These are phyloP conservation scores for Spea hammondii DNA, from an alignment of 2,797 vertebrate species.

Conservation along the genomic window DNA sequence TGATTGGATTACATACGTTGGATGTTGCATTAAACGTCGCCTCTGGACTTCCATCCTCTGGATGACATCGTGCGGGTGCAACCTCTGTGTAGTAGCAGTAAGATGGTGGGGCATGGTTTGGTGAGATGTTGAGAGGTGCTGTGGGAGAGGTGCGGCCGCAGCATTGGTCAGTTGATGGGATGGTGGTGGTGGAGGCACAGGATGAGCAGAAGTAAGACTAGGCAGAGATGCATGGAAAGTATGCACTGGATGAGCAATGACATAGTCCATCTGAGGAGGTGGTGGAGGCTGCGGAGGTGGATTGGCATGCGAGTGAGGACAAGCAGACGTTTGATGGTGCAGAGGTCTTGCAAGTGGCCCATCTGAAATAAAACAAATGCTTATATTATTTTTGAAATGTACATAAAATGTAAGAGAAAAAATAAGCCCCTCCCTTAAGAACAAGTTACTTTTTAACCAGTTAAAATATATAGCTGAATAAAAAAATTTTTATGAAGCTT, in stretches of 20 bases:
- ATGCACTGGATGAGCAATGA: slow-evolving; percentile 91
- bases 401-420: not conserved
- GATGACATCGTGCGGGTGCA: slow-evolving; percentile 91
- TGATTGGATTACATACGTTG: slow-evolving; percentile 78
- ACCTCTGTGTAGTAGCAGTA: slow-evolving; percentile 85
- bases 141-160: slow-evolving; percentile 77
- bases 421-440: not conserved
- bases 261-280: slow-evolving; percentile 87
- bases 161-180: slow-evolving; percentile 83
- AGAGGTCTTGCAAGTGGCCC: slow-evolving; percentile 88
- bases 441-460: not conserved
- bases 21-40: slow-evolving; percentile 95
- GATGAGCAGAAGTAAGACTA: slow-evolving; percentile 83
- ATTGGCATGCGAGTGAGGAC: slow-evolving; percentile 91
- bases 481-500: too few relatives aligned
- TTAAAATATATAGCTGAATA: too few relatives aligned
- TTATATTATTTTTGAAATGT: too few relatives aligned
- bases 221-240: slow-evolving; percentile 88
- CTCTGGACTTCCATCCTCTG: slow-evolving; percentile 97
- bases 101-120: slow-evolving; percentile 87
- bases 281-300: slow-evolving; percentile 85
- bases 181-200: slow-evolving; percentile 77
- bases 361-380: slow-evolving; percentile 70
- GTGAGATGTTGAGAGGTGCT: slow-evolving; percentile 86
- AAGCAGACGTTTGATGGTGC: slow-evolving; percentile 90